phyloP scores from a whole-genome alignment of 2,113 vertebrate species.

The Atherinomorus stipes region DNA sequence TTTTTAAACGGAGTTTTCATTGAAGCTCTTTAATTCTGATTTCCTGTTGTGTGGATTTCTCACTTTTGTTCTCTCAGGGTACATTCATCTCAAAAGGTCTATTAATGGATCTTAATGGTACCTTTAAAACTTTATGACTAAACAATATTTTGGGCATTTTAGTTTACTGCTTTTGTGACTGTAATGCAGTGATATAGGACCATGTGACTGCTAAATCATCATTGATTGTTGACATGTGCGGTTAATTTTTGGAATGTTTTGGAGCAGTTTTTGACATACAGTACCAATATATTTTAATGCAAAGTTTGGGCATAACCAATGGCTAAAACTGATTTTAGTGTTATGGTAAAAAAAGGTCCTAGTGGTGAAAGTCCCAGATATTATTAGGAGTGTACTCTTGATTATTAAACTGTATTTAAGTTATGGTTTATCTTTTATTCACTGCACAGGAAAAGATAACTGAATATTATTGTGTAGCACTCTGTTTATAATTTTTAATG shows the following conservation, averaged over 20 bases:
- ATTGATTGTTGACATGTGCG: background rate
- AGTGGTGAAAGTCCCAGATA: constrained; percentile 16
- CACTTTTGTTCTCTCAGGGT: constrained; percentile 70
- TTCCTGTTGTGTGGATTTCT: constrained; percentile 36
- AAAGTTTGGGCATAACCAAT: constrained; percentile 22
- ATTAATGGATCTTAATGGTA: constrained; percentile 25
- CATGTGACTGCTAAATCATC: constrained; percentile 3
- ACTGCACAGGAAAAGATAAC: constrained; percentile 48
- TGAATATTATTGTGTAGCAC: constrained; percentile 28
- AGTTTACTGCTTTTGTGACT: constrained; percentile 29
- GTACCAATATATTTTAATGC: constrained; percentile 34
- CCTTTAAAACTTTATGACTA: constrained; percentile 18
- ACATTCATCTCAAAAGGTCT: constrained; percentile 30
- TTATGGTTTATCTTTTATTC: constrained; percentile 22
- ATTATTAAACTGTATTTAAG: constrained; percentile 30
- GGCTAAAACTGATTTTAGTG: constrained; percentile 3
- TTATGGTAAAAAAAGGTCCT: background rate
- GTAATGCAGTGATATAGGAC: constrained; percentile 20
- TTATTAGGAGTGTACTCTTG: constrained; percentile 17
- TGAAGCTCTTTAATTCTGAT: constrained; percentile 11
- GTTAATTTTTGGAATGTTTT: constrained; percentile 32
- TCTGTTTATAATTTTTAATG: constrained; percentile 39
- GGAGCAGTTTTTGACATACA: constrained; percentile 5
- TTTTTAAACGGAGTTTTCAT: constrained; percentile 31
- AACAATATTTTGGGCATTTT: constrained; percentile 36